Evolutionary conservation across 2,797 vertebrate species (phyloP), one percentile per base, ranked within the genome.

Genomic region (Todus mexicanus): DNA sequence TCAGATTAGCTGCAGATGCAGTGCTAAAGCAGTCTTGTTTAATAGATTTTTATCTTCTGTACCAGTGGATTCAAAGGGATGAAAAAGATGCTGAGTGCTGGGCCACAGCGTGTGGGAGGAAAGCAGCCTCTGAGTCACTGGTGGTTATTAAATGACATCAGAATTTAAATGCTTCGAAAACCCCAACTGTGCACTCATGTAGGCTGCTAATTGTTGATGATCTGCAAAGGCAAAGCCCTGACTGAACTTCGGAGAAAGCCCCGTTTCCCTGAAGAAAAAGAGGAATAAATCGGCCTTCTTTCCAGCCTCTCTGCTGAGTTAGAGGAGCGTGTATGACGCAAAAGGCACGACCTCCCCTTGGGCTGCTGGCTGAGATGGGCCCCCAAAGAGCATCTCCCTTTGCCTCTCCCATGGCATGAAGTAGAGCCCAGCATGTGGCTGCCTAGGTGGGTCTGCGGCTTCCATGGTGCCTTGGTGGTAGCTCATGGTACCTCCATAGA

Each of bases 81-180:
- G 61, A 48, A 69, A 65, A 91, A 84, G 82, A 89, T 80, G 25
- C 2, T 2, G 82, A 78, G 68, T 57, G 60, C 84, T 66, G 82
- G 92, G 64, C 84, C 70, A 37, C 70, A 57, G 88, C 2, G 2
- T 50, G 93, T 93, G 92, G 87, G 90, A 89, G 66, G 72, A 69
- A 85, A 70, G 66, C 37, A 57, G 76, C 26, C 29, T 87, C 77
- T 93, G 95, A 94, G 79, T 95, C 93, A 93, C 45, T 69, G 73
- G 43, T 57, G 47, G 48, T 92, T 85, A 68, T 83, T 85, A 83
- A 89, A 81, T 70, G 72, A 68, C 87, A 88, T 53, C 43, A 60
- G 83, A 75, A 87, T 51, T 83, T 53, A 85, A 92, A 87, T 84
- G 73, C 66, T 73, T 92, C 23, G 8, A 81, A 93, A 94, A 56